phyloP scores from a whole-genome alignment of 1,140 invertebrate species.

The Drosophila kepulauana region DNA sequence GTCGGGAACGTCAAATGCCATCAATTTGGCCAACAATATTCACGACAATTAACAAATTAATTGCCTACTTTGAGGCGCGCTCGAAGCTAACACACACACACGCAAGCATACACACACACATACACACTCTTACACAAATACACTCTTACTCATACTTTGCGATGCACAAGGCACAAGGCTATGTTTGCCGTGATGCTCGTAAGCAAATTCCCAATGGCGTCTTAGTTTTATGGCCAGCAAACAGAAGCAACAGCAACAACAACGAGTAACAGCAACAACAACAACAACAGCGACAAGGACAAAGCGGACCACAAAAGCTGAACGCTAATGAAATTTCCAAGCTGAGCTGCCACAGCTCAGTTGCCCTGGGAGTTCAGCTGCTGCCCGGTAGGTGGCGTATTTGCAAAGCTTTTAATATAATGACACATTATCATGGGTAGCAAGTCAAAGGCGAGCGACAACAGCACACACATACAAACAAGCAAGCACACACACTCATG shows the following conservation, averaged over 20 bases:
- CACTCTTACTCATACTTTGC: not conserved
- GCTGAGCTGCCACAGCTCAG: slow-evolving; percentile 19
- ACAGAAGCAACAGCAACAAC: slow-evolving; percentile 20
- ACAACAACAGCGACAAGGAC: slow-evolving; percentile 25
- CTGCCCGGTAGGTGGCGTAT: slow-evolving; percentile 63
- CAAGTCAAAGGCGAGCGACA: slow-evolving; percentile 56
- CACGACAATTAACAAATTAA: slow-evolving; percentile 78
- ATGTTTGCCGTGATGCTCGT: slow-evolving; percentile 11
- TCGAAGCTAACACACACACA: slow-evolving; percentile 48
- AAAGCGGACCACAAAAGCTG: slow-evolving; percentile 52
- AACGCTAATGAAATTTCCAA: slow-evolving; percentile 74
- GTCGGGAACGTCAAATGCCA: slow-evolving; percentile 50
- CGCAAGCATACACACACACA: slow-evolving; percentile 7
- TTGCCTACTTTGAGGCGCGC: slow-evolving; percentile 71
- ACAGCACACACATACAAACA: slow-evolving; percentile 19
- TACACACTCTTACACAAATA: slow-evolving; percentile 7
- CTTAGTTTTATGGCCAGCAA: slow-evolving; percentile 68
- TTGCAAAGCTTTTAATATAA: slow-evolving; percentile 81
- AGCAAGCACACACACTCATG: slow-evolving; percentile 14
- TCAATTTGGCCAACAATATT: slow-evolving; percentile 72
- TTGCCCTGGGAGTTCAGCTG: slow-evolving; percentile 46
- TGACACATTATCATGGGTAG: slow-evolving; percentile 74
- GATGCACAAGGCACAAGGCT: slow-evolving; percentile 9
- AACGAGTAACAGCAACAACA: slow-evolving; percentile 7
- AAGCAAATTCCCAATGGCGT: slow-evolving; percentile 69